phyloP scores from a whole-genome alignment of 1,140 invertebrate species.

The Heterodera carotae region DNA sequence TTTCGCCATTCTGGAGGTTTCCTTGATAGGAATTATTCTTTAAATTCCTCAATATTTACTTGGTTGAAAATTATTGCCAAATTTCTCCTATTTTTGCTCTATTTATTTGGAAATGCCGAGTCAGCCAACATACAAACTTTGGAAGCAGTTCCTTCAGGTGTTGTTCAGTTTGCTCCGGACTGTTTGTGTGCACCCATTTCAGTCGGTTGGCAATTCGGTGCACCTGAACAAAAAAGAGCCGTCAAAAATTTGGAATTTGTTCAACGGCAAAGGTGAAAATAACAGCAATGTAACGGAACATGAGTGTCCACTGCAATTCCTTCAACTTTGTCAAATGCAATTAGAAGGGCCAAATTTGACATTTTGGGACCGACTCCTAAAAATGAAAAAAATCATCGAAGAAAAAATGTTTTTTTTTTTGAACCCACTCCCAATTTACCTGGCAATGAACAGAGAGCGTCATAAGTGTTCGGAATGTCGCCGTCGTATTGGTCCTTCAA shows the following conservation, averaged over 20 bases:
- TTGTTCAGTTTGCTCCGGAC: slow-evolving; percentile 42
- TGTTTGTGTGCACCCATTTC: slow-evolving; percentile 50
- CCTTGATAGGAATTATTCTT: no score
- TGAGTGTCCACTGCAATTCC: slow-evolving; percentile 56
- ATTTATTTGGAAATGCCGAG: no score
- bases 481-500: slow-evolving; percentile 37
- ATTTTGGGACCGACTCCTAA: slow-evolving; percentile 55
- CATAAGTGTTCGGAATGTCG: slow-evolving; percentile 49
- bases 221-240: slow-evolving; percentile 3
- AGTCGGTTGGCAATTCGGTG: slow-evolving; percentile 47
- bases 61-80: slow-evolving; percentile 12
- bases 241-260: not conserved
- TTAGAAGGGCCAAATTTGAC: slow-evolving; percentile 45
- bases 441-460: slow-evolving; percentile 27
- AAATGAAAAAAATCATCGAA: no score
- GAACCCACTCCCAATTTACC: not conserved
- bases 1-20: no score
- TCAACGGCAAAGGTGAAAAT: not conserved
- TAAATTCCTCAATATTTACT: no score
- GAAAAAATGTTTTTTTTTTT: no score
- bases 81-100: no score
- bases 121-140: slow-evolving; percentile 28
- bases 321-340: slow-evolving; percentile 42
- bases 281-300: slow-evolving; percentile 16
- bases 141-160: slow-evolving; percentile 40